Base-by-base conservation (phyloP, 2,113 vertebrate genomes). In the Monopterus albus region DNA sequence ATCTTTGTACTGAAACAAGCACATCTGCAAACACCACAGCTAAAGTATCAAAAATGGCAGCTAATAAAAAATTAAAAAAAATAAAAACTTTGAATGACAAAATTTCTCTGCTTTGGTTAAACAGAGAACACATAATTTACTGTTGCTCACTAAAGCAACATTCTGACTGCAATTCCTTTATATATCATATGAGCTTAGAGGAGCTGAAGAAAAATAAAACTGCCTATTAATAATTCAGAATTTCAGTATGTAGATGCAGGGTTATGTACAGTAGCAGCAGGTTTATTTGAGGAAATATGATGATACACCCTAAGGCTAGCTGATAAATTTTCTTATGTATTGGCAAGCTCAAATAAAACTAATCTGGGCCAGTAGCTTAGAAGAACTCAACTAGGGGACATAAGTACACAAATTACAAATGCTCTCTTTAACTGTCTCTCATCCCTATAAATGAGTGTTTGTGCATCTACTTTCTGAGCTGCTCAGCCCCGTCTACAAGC, bases 171-270 rank as follows among this genome's bases (percentile, higher is more conserved):
- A 74, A 66, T 70, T 69, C 62, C 62, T 76, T 68, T 73, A 42
- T 74, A 76, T 82, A 86, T 75, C 76, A 77, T 51, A 63, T 46
- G 42, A 77, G 78, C 69, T 85, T 75, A 52, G 59, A 36, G 59
- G 55, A 61, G 55, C 72, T 39, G 55, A 74, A 77, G 61, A 78
- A 84, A 87, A 73, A 83, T 82, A 84, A 84, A 83, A 83, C 63
- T 21, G n/a, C 53, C 42, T 58, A 89, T 91, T 76, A 90, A 89
- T 90, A 88, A 90, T 90, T 89, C 82, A 87, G 38, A 57, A 78
- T 76, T 82, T 84, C 78, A 71, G 75, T 36, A 28, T 82, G 78
- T 82, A 76, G 76, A 28, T 82, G 78, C 80, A 76, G 76, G 75
- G 45, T 81, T 87, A 82, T 87, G 88, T 87, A 87, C 79, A 82